Evolutionary conservation across 2,888 invertebrate species (phyloP), one percentile per base, ranked within the genome.

Genomic region (Oxycera nigricornis): DNA sequence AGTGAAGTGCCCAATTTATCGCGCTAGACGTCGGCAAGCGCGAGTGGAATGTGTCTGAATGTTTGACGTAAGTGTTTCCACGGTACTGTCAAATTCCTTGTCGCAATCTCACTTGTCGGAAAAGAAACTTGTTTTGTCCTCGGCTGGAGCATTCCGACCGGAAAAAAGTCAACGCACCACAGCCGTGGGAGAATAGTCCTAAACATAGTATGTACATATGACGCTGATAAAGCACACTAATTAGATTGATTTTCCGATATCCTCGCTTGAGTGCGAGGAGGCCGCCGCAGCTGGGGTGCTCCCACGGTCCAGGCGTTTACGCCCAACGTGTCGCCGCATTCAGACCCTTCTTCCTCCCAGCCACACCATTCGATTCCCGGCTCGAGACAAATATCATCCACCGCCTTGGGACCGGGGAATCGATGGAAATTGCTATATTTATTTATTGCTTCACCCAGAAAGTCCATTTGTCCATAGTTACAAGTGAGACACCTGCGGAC

Each of bases 61-160:
- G 35, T 70, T 70, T 70, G 70, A 70, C 70, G 70, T 70, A 70
- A 70, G 70, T 70, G 70, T 20, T 68, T 68, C 24, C 35, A 22
- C 20, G 55, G 52, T 30, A 31, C 55, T 70, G 70, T 70, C 70
- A 70, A 52, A 52, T 20, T n/a, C 65, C 39, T 55, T 24, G 65
- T 65, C 65, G 20, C 20, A 55, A 24, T 65, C 39, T 22, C 39
- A 39, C 28, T 20, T 39, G 20, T n/a, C 35, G 9, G 31, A 22
- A 7, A 20, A 2, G 39, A 31, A 31, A 62, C 39, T 62, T 17
- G 39, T n/a, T 55, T 11, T 20, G 22, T 39, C 62, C 28, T n/a
- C 59, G 35, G 6, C 62, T 22, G 31, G 20, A 7, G 46, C 17
- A 30, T 22, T 14, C 26, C 55, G 28, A 62, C 24, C 39, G 39